These are phyloP conservation scores for Phataginus tricuspis DNA, from an alignment of 2,797 vertebrate genomes.

Conservation along the genomic window DNA sequence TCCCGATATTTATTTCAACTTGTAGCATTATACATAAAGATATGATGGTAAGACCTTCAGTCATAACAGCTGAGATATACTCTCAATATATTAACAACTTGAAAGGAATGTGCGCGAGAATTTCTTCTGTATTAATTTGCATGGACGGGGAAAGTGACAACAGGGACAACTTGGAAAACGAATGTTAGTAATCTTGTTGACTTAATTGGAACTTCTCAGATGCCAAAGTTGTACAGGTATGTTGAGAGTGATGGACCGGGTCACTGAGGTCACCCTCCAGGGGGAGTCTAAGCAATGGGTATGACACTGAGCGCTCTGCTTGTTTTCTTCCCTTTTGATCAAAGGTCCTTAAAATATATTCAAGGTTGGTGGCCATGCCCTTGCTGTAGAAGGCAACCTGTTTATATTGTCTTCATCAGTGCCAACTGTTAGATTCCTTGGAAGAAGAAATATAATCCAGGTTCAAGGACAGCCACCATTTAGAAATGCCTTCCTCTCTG, in stretches of 20 bases:
- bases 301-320: neutral
- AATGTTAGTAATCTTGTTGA: neutral
- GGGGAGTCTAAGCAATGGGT: neutral
- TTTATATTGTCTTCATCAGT: neutral
- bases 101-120: conserved; percentile 16
- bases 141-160: neutral
- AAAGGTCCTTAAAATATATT: conserved; percentile 32
- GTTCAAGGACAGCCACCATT: conserved; percentile 37
- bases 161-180: neutral
- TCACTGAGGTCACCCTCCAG: neutral
- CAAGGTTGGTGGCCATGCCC: neutral
- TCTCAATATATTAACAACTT: conserved; percentile 40
- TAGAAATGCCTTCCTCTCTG: conserved; percentile 15
- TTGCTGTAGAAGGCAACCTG: neutral
- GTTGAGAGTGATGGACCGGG: neutral
- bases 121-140: conserved; percentile 48
- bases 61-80: conserved; percentile 32
- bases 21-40: conserved; percentile 58
- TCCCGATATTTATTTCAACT: conserved; percentile 56
- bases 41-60: conserved; percentile 5
- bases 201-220: neutral
- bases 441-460: neutral
- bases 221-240: neutral
- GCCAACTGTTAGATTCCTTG: neutral
- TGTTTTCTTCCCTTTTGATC: conserved; percentile 24